phyloP scores from a whole-genome alignment of 2,113 vertebrate species.

The Prolemur simus region DNA sequence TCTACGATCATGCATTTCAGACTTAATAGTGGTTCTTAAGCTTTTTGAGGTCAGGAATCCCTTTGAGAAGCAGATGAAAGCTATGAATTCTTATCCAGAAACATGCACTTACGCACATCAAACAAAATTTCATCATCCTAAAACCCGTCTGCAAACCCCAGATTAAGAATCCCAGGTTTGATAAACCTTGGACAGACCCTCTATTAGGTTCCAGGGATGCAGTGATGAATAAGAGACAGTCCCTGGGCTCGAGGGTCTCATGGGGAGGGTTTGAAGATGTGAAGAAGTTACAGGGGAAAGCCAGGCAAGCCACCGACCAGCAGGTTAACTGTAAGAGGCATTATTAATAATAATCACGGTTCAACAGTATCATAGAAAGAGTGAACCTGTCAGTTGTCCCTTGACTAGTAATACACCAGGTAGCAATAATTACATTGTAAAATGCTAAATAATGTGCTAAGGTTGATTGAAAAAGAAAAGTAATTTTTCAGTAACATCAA shows the following conservation, averaged over 20 bases:
- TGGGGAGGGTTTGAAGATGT: not conserved
- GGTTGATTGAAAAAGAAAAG: not conserved
- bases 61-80: not conserved
- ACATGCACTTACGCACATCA: not conserved
- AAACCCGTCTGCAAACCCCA: constrained; percentile 1
- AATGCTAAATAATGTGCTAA: not conserved
- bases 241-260: not conserved
- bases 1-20: not conserved
- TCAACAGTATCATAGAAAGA: not conserved
- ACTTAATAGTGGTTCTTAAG: not conserved
- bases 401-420: not conserved
- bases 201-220: not conserved
- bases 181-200: not conserved
- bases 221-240: not conserved
- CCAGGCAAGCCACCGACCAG: not conserved
- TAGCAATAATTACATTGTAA: not conserved
- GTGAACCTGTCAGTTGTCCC: not conserved
- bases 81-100: not conserved
- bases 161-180: not conserved
- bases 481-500: not conserved
- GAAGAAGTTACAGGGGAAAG: not conserved
- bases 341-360: not conserved
- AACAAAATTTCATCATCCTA: not conserved
- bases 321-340: not conserved
- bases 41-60: constrained; percentile 1